Percentiles rank a stretch among this genome's conserved stretches.
Evolutionary conservation across 2,113 vertebrate species (phyloP).

Genomic region (Erythrolamprus reginae): DNA sequence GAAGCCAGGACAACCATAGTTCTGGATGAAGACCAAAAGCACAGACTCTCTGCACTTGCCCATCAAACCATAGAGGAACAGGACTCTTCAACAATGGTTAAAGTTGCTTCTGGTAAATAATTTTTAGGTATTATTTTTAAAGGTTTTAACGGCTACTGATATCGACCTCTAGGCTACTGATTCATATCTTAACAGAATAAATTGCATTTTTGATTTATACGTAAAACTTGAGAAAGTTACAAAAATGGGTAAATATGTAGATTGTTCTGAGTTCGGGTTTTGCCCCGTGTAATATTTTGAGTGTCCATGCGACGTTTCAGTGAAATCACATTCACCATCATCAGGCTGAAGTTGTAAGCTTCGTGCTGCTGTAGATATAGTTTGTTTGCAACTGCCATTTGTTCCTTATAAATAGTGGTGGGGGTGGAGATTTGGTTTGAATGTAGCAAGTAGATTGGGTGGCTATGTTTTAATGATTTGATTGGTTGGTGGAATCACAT

Average conservation of each 20-base stretch:
- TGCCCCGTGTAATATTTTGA: too few species aligned
- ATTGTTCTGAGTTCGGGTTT: too few species aligned
- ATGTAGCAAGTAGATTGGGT: too few species aligned
- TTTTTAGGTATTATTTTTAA: not conserved
- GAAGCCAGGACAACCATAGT: not conserved
- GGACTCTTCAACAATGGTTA: not conserved
- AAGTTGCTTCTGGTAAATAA: not conserved
- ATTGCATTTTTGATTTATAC: not conserved
- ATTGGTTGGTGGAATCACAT: too few species aligned
- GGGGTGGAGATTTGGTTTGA: too few species aligned
- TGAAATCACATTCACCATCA: too few species aligned
- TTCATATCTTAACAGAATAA: not conserved
- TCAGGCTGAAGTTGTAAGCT: too few species aligned
- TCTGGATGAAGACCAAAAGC: slow-evolving; percentile 21
- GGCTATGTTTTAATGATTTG: too few species aligned
- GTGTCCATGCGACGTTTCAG: too few species aligned
- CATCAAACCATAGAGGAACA: not conserved
- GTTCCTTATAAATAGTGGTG: too few species aligned
- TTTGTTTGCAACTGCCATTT: too few species aligned
- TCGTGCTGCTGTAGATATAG: too few species aligned
- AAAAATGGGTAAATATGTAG: not conserved
- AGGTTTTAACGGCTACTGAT: not conserved
- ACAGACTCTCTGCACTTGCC: slow-evolving; percentile 11
- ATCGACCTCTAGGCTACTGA: not conserved
- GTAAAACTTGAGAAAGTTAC: not conserved